Conservation (phyloP, 2,888 invertebrate species). For the Synergus japonicus region DNA sequence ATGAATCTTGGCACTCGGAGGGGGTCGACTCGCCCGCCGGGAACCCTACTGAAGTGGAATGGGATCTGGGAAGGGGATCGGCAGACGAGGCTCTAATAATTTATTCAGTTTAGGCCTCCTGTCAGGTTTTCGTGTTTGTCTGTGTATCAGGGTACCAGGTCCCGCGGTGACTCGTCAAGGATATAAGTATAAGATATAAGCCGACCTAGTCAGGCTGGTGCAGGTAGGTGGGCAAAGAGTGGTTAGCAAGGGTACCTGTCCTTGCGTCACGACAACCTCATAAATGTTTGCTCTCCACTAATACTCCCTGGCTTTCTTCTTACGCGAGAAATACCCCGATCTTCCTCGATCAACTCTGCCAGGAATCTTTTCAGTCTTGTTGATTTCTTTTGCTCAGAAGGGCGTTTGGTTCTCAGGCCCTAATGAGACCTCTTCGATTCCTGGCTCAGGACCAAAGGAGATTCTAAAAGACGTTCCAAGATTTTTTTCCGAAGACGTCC, state of each 20-base stretch:
- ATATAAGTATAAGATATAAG: slow-evolving; percentile 16
- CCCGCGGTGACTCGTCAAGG: slow-evolving; percentile 49
- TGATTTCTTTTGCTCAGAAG: neutral
- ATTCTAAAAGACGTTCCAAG: too few relatives aligned
- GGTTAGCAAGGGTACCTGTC: slow-evolving; percentile 18
- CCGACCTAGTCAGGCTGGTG: slow-evolving; percentile 4
- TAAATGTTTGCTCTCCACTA: slow-evolving; percentile 19
- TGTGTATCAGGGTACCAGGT: slow-evolving; percentile 44
- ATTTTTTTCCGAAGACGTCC: too few relatives aligned
- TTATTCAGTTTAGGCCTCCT: slow-evolving; percentile 72
- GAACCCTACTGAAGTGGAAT: slow-evolving; percentile 45
- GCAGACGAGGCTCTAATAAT: slow-evolving; percentile 68
- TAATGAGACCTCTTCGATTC: slow-evolving; percentile 5
- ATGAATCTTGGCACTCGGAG: slow-evolving; percentile 68
- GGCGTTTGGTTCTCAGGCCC: neutral
- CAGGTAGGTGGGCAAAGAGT: slow-evolving; percentile 32
- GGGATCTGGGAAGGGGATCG: slow-evolving; percentile 53
- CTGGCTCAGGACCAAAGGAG: neutral
- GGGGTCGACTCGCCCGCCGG: slow-evolving; percentile 52
- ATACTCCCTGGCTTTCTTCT: slow-evolving; percentile 19
- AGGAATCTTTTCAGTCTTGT: neutral
- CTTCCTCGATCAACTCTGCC: slow-evolving; percentile 12
- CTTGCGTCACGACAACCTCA: slow-evolving; percentile 29
- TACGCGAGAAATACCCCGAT: slow-evolving; percentile 37
- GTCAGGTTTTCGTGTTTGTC: slow-evolving; percentile 55